Evolutionary conservation across 2,888 invertebrate genomes (phyloP).

Genomic region (Papilio gigon): DNA sequence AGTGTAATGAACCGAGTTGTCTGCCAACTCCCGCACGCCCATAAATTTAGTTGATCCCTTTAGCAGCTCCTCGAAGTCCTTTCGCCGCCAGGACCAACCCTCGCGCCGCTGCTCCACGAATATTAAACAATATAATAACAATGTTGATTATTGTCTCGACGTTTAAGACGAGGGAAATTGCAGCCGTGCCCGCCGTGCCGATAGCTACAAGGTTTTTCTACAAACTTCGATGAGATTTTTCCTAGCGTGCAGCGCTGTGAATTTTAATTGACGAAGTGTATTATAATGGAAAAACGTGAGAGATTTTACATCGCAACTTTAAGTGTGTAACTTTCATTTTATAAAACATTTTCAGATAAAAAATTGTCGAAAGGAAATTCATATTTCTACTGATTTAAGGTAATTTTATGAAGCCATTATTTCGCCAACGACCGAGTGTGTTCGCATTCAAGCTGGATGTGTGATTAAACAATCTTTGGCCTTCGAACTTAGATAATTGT

Average conservation of each 20-base stretch:
- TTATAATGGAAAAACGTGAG: neutral
- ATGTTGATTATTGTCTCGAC: conserved; percentile 69
- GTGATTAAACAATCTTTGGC: too few species aligned
- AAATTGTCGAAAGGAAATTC: neutral
- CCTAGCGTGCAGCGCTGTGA: conserved; percentile 51
- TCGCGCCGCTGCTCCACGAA: conserved; percentile 52
- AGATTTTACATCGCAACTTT: conserved; percentile 9
- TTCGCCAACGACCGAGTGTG: neutral
- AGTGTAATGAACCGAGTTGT: conserved; percentile 26
- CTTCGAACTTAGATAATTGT: too few species aligned
- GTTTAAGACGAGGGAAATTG: conserved; percentile 69
- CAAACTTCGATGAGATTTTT: conserved; percentile 69
- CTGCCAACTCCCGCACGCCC: conserved; percentile 40
- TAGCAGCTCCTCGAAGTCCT: conserved; percentile 49
- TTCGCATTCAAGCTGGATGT: neutral
- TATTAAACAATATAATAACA: conserved; percentile 67
- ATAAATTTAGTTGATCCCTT: conserved; percentile 56
- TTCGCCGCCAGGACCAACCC: conserved; percentile 51
- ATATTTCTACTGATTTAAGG: neutral
- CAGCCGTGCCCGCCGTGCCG: conserved; percentile 61
- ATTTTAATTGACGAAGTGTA: conserved; percentile 57
- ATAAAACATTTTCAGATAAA: neutral
- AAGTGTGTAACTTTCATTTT: neutral
- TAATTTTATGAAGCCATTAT: neutral
- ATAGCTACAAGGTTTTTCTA: conserved; percentile 54